Base-by-base conservation (phyloP, 2,888 invertebrate genomes). In the Cerastis leucographa region DNA sequence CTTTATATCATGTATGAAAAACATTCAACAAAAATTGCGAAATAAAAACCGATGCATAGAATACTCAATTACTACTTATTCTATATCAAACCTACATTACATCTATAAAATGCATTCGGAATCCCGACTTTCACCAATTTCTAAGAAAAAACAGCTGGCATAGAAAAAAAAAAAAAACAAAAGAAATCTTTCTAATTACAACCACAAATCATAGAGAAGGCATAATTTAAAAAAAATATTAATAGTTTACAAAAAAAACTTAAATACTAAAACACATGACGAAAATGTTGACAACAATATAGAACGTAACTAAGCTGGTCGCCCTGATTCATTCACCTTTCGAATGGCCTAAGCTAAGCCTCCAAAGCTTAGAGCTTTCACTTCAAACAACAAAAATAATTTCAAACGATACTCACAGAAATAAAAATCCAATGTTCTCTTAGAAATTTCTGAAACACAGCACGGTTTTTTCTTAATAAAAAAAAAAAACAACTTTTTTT, bases 401-500 rank as follows among this genome's bases (percentile, higher is more conserved):
- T 62, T 78, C 64, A 79, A 86, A 74, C 62, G 67, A 80, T 93
- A 96, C 96, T 96, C 90, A 96, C 96, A 89, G 89, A 88, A 87
- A 90, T 82, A 90, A 91, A 93, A 95, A 96, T 96, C 96, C 96
- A 93, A 94, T 81, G 87, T 85, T 86, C 87, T 89, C 81, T 89
- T 87, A 91, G 87, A 90, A 89, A 89, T 91, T 88, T 88, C 71
- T 87, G 87, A 89, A 91, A 91, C 96, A 96, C 96, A 94, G 91
- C 96, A 96, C 96, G 93, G 89, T 92, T 93, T 91, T 92, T 93
- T 93, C 89, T 90, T 90, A 90, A 90, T 90, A 90, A 90, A 93
- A 93, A 91, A n/a, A n/a, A 90, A 91, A 93, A 90, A 87, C 89
- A 91, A 94, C 92, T 92, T 90, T 89, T 87, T 87, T 83, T 85